Percentiles rank a stretch among this genome's conserved stretches.
phyloP scores from a whole-genome alignment of 2,797 vertebrate species.

The Miichthys miiuy region DNA sequence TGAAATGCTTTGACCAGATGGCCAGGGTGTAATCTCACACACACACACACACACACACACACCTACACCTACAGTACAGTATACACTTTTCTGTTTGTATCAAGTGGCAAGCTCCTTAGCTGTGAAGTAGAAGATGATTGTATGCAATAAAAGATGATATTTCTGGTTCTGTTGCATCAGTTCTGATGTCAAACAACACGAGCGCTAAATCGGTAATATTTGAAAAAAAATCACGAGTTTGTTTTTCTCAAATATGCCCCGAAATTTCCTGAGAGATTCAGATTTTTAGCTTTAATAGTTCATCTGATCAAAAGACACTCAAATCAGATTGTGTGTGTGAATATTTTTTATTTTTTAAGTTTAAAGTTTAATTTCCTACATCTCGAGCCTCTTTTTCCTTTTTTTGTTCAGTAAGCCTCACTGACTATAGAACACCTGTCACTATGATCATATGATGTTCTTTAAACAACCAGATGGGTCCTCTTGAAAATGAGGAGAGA shows the following conservation, averaged over 20 bases:
- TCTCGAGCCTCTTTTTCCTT: slow-evolving; percentile 25
- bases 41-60: slow-evolving; percentile 14
- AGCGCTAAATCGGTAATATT: neutral
- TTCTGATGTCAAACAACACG: neutral
- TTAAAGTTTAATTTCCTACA: neutral
- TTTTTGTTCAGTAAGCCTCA: slow-evolving; percentile 37
- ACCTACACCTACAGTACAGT: neutral
- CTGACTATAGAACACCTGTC: slow-evolving; percentile 65
- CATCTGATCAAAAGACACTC: neutral
- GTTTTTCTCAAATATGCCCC: slow-evolving; percentile 3
- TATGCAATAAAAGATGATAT: neutral
- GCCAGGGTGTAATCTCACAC: slow-evolving; percentile 1
- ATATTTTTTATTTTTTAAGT: neutral
- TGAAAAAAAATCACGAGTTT: slow-evolving; percentile 1
- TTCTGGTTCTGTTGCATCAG: neutral
- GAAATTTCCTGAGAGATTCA: neutral
- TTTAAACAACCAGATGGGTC: slow-evolving; percentile 74
- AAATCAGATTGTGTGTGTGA: neutral
- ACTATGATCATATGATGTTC: slow-evolving; percentile 65
- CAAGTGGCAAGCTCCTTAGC: too few species aligned
- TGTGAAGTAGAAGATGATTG: neutral
- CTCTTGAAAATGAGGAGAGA: slow-evolving; percentile 55
- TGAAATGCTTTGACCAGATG: slow-evolving; percentile 51
- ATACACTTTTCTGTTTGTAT: slow-evolving; percentile 23
- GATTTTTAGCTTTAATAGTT: neutral